Percentiles rank a stretch among this genome's conserved stretches.
These are phyloP conservation scores for Manis crassicaudata DNA, from an alignment of 2,797 vertebrate genomes.

Conservation along the genomic window DNA sequence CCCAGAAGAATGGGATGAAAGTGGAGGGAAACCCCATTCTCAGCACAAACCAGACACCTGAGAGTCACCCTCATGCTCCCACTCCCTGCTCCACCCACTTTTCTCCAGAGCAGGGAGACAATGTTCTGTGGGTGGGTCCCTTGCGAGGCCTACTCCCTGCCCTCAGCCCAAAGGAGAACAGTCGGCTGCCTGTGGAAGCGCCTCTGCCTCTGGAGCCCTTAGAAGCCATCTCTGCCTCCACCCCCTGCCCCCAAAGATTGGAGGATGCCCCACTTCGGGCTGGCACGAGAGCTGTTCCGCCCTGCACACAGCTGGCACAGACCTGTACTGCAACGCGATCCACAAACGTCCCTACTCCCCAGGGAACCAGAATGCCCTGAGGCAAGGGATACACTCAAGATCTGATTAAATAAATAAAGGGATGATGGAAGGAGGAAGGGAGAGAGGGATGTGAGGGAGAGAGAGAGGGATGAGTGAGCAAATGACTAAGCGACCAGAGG, in stretches of 20 bases:
- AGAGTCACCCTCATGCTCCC: background rate
- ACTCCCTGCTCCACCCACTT: background rate
- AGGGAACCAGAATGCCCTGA: background rate
- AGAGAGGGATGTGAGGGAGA: too few species aligned
- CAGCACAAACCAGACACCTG: background rate
- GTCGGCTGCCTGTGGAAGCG: background rate
- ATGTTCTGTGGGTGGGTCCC: background rate
- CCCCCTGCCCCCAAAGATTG: background rate
- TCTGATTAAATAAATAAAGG: background rate
- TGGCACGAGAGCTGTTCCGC: background rate
- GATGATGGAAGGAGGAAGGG: background rate
- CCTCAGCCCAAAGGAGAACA: background rate
- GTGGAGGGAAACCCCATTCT: background rate
- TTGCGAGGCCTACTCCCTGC: background rate
- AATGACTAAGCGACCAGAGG: background rate
- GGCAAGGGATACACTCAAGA: background rate
- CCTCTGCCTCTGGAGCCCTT: background rate
- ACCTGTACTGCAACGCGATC: background rate
- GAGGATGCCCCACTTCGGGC: background rate
- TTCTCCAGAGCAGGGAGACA: background rate
- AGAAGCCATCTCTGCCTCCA: background rate
- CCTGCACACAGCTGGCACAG: accelerated
- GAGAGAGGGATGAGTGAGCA: background rate
- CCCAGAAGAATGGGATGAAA: background rate
- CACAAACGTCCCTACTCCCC: background rate